A percentile compares a stretch with the other conserved stretches of the same genome.
These are phyloP conservation scores for Artemia sinica DNA, from an alignment of 2,888 invertebrate genomes.

Conservation along the genomic window DNA sequence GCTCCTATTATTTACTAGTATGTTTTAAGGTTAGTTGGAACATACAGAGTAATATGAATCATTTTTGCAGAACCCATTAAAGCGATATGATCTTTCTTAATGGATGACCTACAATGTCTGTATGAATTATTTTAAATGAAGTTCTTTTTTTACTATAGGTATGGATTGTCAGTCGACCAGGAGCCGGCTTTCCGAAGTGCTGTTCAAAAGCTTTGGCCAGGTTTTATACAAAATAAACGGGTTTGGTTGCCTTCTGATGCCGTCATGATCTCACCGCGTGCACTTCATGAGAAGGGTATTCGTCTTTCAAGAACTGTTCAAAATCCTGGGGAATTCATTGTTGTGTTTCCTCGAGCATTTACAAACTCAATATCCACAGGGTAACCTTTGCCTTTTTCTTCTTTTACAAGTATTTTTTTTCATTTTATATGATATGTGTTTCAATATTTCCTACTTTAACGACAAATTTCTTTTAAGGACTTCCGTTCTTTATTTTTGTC, in stretches of 20 bases:
- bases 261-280: slow-evolving; percentile 71
- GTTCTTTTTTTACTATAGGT: slow-evolving; percentile 35
- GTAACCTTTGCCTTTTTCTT: not conserved
- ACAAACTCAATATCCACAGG: slow-evolving; percentile 75
- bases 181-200: slow-evolving; percentile 56
- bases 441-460: no score
- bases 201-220: slow-evolving; percentile 55
- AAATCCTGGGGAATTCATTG: slow-evolving; percentile 67
- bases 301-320: slow-evolving; percentile 61
- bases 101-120: not conserved
- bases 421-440: no score
- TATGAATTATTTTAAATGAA: slow-evolving; percentile 2
- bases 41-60: no score
- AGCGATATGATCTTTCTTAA: no score
- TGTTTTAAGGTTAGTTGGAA: no score
- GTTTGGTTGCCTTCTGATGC: slow-evolving; percentile 83
- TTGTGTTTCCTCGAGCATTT: slow-evolving; percentile 74
- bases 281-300: slow-evolving; percentile 56
- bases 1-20: no score
- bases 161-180: slow-evolving; percentile 61
- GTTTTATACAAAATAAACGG: slow-evolving; percentile 41
- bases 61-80: no score
- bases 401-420: no score
- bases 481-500: no score
- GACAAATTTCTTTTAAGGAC: no score